A percentile compares a stretch with the other conserved stretches of the same genome.
Conservation (phyloP, 2,888 invertebrate genomes). For the Dasypogon diadema region DNA sequence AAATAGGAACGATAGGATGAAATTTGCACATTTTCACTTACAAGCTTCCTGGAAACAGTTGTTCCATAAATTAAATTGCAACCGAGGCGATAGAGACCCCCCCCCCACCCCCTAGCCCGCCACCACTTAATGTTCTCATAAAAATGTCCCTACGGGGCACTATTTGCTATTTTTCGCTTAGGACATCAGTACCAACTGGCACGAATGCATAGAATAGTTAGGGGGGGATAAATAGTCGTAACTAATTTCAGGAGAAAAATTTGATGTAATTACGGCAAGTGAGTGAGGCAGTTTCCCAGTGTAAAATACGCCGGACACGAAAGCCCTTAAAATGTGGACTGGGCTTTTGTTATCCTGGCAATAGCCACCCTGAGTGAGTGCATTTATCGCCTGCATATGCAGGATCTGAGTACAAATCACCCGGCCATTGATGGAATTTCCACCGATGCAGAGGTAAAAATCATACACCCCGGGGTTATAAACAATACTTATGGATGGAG, state of each 20-base stretch:
- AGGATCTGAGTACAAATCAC: neutral
- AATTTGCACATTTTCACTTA: too few relatives aligned
- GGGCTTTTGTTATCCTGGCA: neutral
- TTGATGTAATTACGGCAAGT: slow-evolving; percentile 6
- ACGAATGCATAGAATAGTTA: neutral
- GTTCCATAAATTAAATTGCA: too few relatives aligned
- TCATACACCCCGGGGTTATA: neutral
- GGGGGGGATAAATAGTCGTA: slow-evolving; percentile 13
- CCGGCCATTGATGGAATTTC: slow-evolving; percentile 3
- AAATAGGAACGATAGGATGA: too few relatives aligned
- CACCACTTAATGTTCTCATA: slow-evolving; percentile 16
- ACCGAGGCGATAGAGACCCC: too few relatives aligned
- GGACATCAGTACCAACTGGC: slow-evolving; percentile 9
- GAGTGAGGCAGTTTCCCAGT: neutral
- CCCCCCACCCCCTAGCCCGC: too few relatives aligned
- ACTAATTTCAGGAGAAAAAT: slow-evolving; percentile 28
- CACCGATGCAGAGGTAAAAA: neutral
- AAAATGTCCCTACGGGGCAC: neutral
- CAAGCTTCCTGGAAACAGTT: too few relatives aligned
- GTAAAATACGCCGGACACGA: slow-evolving; percentile 14
- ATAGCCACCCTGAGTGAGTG: neutral
- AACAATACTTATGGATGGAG: too few relatives aligned
- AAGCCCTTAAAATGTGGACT: neutral
- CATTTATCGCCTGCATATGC: neutral
- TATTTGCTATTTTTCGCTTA: slow-evolving; percentile 11